Evolutionary conservation across 1,140 invertebrate genomes (phyloP), one percentile per base, ranked within the genome.

Genomic region (Melipona quadrifasciata): DNA sequence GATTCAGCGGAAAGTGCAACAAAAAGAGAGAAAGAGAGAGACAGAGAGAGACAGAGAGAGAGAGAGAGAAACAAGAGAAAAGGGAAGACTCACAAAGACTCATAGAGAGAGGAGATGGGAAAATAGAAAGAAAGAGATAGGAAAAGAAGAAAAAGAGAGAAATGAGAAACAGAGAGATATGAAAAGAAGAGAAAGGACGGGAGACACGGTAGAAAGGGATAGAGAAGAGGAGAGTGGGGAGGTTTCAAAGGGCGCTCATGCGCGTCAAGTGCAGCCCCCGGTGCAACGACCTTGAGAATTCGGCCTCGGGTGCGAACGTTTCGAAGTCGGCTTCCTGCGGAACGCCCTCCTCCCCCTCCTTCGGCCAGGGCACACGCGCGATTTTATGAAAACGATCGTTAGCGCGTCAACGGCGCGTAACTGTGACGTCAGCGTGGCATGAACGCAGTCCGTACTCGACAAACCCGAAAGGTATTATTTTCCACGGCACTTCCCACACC

Each of bases 361-460:
- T n/a, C n/a, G n/a, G 75, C 75, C 31, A 11, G 21, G 65, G 39
- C 53, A 47, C 76, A 61, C 73, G 79, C 51, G 68, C 73, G 58
- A 73, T 88, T 91, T 89, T 87, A 91, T 89, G 82, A 91, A 91
- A 90, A 83, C 84, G 90, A 89, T 89, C 86, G 87, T 91, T 91
- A 87, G 89, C 88, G 72, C 86, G 84, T 87, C 86, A 90, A 90
- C 80, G 73, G 80, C 61, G 73, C 51, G 80, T 82, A 76, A 82
- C 91, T 82, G 91, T 92, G 89, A 92, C 91, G 91, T 91, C 91
- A 39, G 34, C 90, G 87, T 87, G 82, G 79, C 82, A 72, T 88
- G 87, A 80, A 85, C 39, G 86, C 55, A 3, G 71, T 55, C n/a
- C 39, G 83, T 81, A 82, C 80, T 86, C 87, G 84, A 91, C 85